These are phyloP conservation scores for Stigmatopora nigra DNA, from an alignment of 2,113 vertebrate species.

Conservation along the genomic window DNA sequence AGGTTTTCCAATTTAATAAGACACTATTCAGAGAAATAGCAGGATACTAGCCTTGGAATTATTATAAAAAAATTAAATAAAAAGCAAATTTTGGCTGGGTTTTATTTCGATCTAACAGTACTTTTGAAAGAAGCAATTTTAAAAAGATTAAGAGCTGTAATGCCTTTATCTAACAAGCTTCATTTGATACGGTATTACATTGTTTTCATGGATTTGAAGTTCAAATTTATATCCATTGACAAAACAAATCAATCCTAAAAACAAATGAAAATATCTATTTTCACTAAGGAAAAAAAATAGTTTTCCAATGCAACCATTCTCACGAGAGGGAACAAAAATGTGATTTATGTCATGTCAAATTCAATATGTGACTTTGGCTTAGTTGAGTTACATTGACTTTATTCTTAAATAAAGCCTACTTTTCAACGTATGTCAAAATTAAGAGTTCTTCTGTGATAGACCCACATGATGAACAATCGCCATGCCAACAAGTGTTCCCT, in stretches of 20 bases:
- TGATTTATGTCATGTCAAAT: conserved; percentile 54
- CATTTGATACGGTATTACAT: conserved; percentile 38
- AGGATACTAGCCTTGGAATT: conserved; percentile 17
- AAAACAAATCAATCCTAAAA: conserved; percentile 29
- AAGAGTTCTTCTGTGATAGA: neutral
- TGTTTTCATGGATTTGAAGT: conserved; percentile 22
- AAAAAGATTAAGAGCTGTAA: conserved; percentile 16
- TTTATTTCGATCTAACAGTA: conserved; percentile 3
- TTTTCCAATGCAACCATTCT: conserved; percentile 44
- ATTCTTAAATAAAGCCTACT: conserved; percentile 9
- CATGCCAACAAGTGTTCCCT: neutral
- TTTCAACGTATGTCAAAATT: neutral
- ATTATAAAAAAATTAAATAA: neutral
- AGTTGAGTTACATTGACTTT: conserved; percentile 44
- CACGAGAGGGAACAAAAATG: conserved; percentile 26
- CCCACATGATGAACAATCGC: neutral
- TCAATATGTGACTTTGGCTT: conserved; percentile 48
- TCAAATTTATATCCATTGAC: conserved; percentile 13
- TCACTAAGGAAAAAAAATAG: conserved; percentile 11
- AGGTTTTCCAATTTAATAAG: conserved; percentile 26
- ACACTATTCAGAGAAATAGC: conserved; percentile 25
- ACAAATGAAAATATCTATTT: conserved; percentile 26
- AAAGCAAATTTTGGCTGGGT: conserved; percentile 9
- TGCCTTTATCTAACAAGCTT: no score
- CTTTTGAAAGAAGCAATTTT: conserved; percentile 15